These are phyloP conservation scores for Salvelinus sp. DNA, from an alignment of 2,113 vertebrate species.

Conservation along the genomic window DNA sequence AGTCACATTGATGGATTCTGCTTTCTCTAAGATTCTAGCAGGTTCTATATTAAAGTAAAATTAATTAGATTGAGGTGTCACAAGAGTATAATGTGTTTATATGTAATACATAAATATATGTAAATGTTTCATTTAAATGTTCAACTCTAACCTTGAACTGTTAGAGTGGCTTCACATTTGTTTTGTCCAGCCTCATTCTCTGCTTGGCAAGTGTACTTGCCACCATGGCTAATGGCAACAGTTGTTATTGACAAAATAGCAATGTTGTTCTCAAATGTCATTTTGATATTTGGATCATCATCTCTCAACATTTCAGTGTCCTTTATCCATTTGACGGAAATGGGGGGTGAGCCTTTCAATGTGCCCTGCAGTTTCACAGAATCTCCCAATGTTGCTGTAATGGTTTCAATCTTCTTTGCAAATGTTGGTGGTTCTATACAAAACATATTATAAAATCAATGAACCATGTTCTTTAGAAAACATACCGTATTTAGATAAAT, in stretches of 20 bases:
- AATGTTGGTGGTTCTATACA: conserved; percentile 89
- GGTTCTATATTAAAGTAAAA: conserved; percentile 87
- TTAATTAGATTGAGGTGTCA: conserved; percentile 13
- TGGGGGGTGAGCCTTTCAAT: conserved; percentile 89
- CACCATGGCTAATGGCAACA: conserved; percentile 82
- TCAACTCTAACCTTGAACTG: conserved; percentile 90
- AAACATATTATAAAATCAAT: conserved; percentile 30
- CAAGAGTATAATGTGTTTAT: not conserved
- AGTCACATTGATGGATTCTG: conserved; percentile 91
- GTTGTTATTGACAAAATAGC: conserved; percentile 80
- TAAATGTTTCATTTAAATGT: not conserved
- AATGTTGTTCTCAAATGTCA: conserved; percentile 86
- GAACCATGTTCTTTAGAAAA: not conserved
- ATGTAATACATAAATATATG: not conserved
- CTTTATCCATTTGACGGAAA: conserved; percentile 90
- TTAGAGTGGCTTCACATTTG: conserved; percentile 88
- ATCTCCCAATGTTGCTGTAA: conserved; percentile 85
- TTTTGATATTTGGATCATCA: conserved; percentile 85
- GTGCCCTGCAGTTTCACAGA: conserved; percentile 83
- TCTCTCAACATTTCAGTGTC: conserved; percentile 89
- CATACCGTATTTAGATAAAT: not conserved
- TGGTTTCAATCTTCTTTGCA: conserved; percentile 90
- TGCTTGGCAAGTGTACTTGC: conserved; percentile 90
- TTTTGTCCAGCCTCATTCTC: conserved; percentile 96
- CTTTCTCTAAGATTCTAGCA: conserved; percentile 89